Conservation (phyloP, 1,140 invertebrate genomes). For the Penaeus indicus region DNA sequence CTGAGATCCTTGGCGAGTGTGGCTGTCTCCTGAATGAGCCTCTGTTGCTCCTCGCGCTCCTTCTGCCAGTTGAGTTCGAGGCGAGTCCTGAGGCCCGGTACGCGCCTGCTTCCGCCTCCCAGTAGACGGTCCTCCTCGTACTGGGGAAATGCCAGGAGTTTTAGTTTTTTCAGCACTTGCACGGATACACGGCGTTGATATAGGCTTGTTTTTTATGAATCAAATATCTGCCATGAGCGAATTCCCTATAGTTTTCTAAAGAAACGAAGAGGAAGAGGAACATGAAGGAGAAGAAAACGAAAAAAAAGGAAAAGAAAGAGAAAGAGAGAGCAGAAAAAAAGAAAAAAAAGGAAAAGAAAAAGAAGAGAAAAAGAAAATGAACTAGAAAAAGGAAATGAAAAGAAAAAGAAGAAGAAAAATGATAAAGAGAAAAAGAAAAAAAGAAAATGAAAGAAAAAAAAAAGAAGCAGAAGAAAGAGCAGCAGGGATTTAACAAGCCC, state of each 20-base stretch:
- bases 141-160: not conserved
- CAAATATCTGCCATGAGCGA: no score
- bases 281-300: no score
- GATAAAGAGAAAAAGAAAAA: not conserved
- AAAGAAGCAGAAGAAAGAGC: not conserved
- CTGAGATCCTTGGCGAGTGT: conserved; percentile 87
- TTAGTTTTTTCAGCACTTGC: not conserved
- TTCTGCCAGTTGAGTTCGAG: conserved; percentile 97
- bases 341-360: no score
- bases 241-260: no score
- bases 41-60: conserved; percentile 91
- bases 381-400: not conserved
- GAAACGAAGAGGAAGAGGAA: no score
- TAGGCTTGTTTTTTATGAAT: conserved; percentile 8
- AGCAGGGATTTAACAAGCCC: not conserved
- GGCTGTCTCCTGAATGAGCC: conserved; percentile 90
- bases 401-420: not conserved
- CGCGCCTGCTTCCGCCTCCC: conserved; percentile 78
- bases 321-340: no score
- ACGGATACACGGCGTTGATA: conserved; percentile 15
- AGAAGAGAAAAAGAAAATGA: not conserved
- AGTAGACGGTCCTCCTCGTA: conserved; percentile 72
- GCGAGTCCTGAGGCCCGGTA: conserved; percentile 86
- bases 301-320: no score
- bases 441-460: no score